phyloP scores from a whole-genome alignment of 2,888 invertebrate genomes.

The Cephus sareptanus region DNA sequence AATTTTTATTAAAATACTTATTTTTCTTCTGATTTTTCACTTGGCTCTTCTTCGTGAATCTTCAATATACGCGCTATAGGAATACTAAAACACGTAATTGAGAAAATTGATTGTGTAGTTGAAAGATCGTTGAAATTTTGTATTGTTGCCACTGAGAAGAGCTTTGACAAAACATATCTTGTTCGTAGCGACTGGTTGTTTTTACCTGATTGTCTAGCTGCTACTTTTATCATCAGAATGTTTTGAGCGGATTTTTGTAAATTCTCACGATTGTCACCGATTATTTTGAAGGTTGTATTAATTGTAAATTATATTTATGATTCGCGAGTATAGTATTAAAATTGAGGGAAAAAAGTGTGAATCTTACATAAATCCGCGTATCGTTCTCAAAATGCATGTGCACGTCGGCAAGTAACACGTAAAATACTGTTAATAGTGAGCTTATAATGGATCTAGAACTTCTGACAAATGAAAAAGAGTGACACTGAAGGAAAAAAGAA shows the following conservation, averaged over 20 bases:
- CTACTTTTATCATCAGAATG: not conserved
- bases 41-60: not conserved
- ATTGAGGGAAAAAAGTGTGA: constrained; percentile 7
- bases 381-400: constrained; percentile 39
- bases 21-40: not conserved
- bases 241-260: not conserved
- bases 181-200: not conserved
- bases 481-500: constrained; percentile 14
- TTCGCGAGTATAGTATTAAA: not conserved
- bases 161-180: not conserved
- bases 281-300: not conserved
- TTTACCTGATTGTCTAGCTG: not conserved
- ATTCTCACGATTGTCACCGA: not conserved
- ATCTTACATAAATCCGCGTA: not conserved
- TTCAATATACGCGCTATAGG: not conserved
- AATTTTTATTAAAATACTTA: not conserved
- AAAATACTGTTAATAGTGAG: constrained; percentile 65
- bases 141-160: not conserved
- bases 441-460: constrained; percentile 35
- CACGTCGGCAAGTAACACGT: constrained; percentile 56
- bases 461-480: constrained; percentile 35
- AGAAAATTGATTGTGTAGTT: not conserved
- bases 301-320: not conserved
- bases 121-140: not conserved
- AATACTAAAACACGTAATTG: not conserved